A percentile compares a stretch with the other conserved stretches of the same genome.
These are phyloP conservation scores for Periparus ater DNA, from an alignment of 2,797 vertebrate genomes.

Conservation along the genomic window DNA sequence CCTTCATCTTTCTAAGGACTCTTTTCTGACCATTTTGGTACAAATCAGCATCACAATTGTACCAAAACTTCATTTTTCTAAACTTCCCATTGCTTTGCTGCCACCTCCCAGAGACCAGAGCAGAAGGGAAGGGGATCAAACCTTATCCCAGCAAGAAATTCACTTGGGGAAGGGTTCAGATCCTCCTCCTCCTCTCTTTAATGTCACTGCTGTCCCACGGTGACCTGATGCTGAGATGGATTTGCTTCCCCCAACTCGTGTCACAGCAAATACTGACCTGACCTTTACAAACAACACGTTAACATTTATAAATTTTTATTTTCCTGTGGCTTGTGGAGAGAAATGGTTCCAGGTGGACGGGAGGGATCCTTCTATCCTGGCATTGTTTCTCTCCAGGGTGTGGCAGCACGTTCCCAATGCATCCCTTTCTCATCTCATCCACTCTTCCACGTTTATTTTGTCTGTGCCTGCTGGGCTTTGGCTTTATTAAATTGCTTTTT, in stretches of 20 bases:
- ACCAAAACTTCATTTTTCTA: constrained; percentile 4
- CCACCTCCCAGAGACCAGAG: neutral
- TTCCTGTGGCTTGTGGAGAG: constrained; percentile 26
- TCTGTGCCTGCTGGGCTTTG: neutral
- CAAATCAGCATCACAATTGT: neutral
- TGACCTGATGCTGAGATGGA: constrained; percentile 63
- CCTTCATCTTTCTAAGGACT: neutral
- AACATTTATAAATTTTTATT: constrained; percentile 72
- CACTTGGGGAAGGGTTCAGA: constrained; percentile 17
- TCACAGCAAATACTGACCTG: constrained; percentile 57
- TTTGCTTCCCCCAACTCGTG: constrained; percentile 15
- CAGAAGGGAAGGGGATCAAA: neutral
- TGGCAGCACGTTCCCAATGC: neutral
- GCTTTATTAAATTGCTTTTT: neutral
- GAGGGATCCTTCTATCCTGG: neutral
- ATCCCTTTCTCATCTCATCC: neutral
- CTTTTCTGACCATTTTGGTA: constrained; percentile 3
- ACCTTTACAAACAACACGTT: constrained; percentile 40
- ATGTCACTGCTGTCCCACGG: constrained; percentile 62
- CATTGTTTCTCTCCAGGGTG: neutral
- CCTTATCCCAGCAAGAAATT: constrained; percentile 29
- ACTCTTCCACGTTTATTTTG: neutral
- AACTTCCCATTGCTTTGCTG: neutral
- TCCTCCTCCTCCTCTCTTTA: constrained; percentile 40
- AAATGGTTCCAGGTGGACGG: neutral